A percentile compares a stretch with the other conserved stretches of the same genome.
Evolutionary conservation across 2,797 vertebrate species (phyloP).

Genomic region (Bryconaethiops microstoma): DNA sequence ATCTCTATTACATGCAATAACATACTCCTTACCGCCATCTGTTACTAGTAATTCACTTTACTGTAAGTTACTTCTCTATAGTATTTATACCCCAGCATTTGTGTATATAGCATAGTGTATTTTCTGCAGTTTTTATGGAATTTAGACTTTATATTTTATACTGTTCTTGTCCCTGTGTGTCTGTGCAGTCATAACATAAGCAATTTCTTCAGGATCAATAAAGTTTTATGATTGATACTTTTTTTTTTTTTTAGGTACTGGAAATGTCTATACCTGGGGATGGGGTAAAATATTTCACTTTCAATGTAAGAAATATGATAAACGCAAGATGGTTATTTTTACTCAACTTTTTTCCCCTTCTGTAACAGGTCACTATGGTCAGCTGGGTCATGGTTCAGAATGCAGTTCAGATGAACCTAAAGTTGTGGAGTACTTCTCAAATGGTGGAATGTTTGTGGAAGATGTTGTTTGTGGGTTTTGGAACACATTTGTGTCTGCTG

Average conservation of each 20-base stretch:
- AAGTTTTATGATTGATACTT: too few species aligned
- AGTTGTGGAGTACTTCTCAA: conserved; percentile 78
- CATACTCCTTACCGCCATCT: too few species aligned
- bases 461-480: conserved; percentile 88
- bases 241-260: conserved; percentile 74
- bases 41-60: too few species aligned
- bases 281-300: conserved; percentile 85
- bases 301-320: background rate
- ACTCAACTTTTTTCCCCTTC: background rate
- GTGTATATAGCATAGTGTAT: too few species aligned
- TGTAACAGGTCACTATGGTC: conserved; percentile 87
- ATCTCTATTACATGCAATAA: too few species aligned
- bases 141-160: too few species aligned
- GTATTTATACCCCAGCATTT: too few species aligned
- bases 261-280: conserved; percentile 94
- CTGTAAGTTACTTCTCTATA: too few species aligned
- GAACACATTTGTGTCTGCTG: conserved; percentile 84
- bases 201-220: too few species aligned
- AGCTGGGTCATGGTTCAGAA: conserved; percentile 83
- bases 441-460: conserved; percentile 69
- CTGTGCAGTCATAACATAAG: too few species aligned
- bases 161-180: too few species aligned
- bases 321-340: background rate
- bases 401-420: conserved; percentile 81
- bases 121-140: too few species aligned